phyloP scores from a whole-genome alignment of 2,797 vertebrate species.

The Epinephelus malabaricus region DNA sequence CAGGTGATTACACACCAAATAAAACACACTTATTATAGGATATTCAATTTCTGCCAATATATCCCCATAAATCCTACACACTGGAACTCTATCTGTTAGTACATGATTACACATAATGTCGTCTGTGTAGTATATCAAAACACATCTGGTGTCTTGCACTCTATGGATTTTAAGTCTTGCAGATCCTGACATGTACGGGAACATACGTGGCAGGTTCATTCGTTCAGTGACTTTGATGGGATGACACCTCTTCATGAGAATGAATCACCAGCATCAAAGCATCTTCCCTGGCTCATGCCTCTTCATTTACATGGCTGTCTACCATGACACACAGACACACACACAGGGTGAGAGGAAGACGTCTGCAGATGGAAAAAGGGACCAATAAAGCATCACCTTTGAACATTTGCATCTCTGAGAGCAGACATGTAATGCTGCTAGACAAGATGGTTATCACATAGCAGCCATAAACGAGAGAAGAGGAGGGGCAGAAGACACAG shows the following conservation, averaged over 20 bases:
- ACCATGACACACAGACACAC: slow-evolving; percentile 33
- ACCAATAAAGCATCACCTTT: slow-evolving; percentile 38
- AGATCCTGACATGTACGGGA: slow-evolving; percentile 10
- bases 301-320: slow-evolving; percentile 75
- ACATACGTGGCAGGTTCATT: slow-evolving; percentile 23
- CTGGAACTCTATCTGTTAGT: too few species aligned
- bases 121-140: not conserved
- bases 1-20: too few species aligned
- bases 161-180: slow-evolving; percentile 9
- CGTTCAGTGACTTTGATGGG: slow-evolving; percentile 54
- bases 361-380: slow-evolving; percentile 15
- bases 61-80: too few species aligned
- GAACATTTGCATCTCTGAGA: slow-evolving; percentile 40
- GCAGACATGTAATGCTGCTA: slow-evolving; percentile 26
- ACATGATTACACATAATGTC: not conserved
- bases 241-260: slow-evolving; percentile 71
- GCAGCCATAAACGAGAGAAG: slow-evolving; percentile 8
- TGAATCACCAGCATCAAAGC: slow-evolving; percentile 74
- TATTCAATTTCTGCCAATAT: too few species aligned
- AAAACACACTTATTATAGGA: too few species aligned
- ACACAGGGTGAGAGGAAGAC: not conserved
- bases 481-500: not conserved
- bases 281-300: slow-evolving; percentile 66
- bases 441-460: slow-evolving; percentile 37
- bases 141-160: slow-evolving; percentile 6